Evolutionary conservation across 2,888 invertebrate species (phyloP), one percentile per base, ranked within the genome.

Genomic region (Polymixis lichenea): DNA sequence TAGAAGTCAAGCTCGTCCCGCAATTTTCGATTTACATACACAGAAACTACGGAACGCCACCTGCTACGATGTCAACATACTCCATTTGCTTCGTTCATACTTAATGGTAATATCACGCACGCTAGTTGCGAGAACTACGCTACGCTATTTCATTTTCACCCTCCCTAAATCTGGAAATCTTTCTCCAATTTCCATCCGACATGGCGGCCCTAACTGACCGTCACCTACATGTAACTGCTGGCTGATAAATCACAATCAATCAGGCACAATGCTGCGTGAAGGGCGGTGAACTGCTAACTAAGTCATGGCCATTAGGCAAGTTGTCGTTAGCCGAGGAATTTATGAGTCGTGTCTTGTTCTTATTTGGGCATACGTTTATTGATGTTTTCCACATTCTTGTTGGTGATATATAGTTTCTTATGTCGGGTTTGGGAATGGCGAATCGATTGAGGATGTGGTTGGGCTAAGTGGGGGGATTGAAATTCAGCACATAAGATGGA

Each of bases 271-370:
- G 69, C 62, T 69, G 73, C 83, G 80, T 89, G 90, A 90, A 89
- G 89, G 90, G 90, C 86, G 77, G 64, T 78, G 79, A 82, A 84
- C 82, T 80, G 75, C 65, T 87, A 90, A 86, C 86, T 85, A 80
- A 89, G 90, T 86, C 90, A 90, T 61, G 90, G 90, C 74, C 82
- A 75, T 53, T 64, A 75, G 64, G 25, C 77, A 60, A 66, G 68
- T 53, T 28, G 72, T 71, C 55, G 43, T 43, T 56, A 65, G 60
- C 25, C 17, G 32, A 73, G 64, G 72, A 78, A 73, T 74, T 73
- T 72, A 73, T 58, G 58, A 62, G 61, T 69, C 68, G 75, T 69
- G 71, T 76, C 55, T 55, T 49, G 13, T 11, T 56, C 78, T 19
- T 80, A 82, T 81, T 81, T 82, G 65, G 80, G 58, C 72, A 68